phyloP scores from a whole-genome alignment of 2,797 vertebrate genomes.

The Notoglanidium macrostoma region DNA sequence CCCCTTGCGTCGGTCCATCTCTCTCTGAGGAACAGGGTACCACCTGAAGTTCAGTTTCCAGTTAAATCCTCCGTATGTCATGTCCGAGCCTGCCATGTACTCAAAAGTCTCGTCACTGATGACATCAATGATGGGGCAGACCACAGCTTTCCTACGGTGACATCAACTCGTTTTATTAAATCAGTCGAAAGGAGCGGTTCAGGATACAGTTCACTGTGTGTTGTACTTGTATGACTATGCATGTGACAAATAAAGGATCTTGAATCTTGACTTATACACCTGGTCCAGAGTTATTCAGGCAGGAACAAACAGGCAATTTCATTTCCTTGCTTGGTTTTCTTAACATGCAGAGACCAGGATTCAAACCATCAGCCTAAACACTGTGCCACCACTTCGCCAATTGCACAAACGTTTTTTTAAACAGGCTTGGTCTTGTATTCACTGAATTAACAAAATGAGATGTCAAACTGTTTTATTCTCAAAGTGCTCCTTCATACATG shows the following conservation, averaged over 20 bases:
- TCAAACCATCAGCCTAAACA: not conserved
- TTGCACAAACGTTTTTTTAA: not conserved
- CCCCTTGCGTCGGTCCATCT: conserved; percentile 97
- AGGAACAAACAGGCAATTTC: not conserved
- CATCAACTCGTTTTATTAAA: not conserved
- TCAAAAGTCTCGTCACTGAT: conserved; percentile 98
- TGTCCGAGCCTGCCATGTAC: conserved; percentile 98
- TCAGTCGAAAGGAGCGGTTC: too few relatives aligned
- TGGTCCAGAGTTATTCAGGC: not conserved
- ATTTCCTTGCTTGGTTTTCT: conserved; percentile 1
- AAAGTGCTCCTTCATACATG: not conserved
- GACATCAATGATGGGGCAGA: conserved; percentile 89
- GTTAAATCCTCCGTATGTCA: conserved; percentile 98
- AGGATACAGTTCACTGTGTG: too few relatives aligned
- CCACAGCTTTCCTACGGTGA: conserved; percentile 79
- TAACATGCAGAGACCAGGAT: too few relatives aligned
- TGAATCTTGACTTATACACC: not conserved
- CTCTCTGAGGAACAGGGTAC: conserved; percentile 96
- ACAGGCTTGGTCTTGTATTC: not conserved
- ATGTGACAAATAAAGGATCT: too few relatives aligned
- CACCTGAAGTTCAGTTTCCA: conserved; percentile 99
- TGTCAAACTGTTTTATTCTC: not conserved
- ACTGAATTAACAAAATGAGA: not conserved
- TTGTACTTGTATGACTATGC: too few relatives aligned
- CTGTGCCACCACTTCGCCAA: not conserved